Evolutionary conservation across 2,888 invertebrate genomes (phyloP).

Genomic region (Ectemnius lituratus): DNA sequence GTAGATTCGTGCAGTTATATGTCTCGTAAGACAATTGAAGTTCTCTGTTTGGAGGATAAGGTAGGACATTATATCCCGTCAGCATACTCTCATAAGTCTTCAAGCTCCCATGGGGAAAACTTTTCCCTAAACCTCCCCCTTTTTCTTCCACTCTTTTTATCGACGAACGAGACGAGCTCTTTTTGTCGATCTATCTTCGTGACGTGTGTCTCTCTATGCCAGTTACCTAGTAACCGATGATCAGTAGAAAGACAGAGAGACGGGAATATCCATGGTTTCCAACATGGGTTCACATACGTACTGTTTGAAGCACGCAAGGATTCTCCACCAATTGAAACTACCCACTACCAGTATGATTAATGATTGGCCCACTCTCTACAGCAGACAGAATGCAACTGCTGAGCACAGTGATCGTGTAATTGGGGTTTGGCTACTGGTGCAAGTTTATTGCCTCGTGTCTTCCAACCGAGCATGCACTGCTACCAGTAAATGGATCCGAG

Average conservation of each 20-base stretch:
- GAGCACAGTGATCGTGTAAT: too few species aligned
- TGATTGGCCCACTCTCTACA: not conserved
- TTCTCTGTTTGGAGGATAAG: too few species aligned
- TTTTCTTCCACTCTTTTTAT: not conserved
- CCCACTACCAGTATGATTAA: not conserved
- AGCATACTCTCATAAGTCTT: slow-evolving; percentile 2
- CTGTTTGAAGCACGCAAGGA: too few species aligned
- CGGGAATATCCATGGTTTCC: not conserved
- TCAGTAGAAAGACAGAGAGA: not conserved
- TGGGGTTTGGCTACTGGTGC: too few species aligned
- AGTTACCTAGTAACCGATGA: not conserved
- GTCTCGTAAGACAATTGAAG: too few species aligned
- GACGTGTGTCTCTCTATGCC: not conserved
- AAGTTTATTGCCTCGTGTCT: too few species aligned
- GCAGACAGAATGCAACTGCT: too few species aligned
- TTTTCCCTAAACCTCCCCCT: not conserved
- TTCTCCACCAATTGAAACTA: not conserved
- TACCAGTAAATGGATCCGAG: too few species aligned
- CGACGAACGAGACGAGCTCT: not conserved
- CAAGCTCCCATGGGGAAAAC: not conserved
- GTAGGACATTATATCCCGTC: not conserved
- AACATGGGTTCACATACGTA: too few species aligned
- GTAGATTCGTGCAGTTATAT: too few species aligned
- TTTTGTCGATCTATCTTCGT: not conserved
- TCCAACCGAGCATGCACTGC: too few species aligned